Conservation (phyloP, 2,113 vertebrate species). For the Gopherus flavomarginatus region DNA sequence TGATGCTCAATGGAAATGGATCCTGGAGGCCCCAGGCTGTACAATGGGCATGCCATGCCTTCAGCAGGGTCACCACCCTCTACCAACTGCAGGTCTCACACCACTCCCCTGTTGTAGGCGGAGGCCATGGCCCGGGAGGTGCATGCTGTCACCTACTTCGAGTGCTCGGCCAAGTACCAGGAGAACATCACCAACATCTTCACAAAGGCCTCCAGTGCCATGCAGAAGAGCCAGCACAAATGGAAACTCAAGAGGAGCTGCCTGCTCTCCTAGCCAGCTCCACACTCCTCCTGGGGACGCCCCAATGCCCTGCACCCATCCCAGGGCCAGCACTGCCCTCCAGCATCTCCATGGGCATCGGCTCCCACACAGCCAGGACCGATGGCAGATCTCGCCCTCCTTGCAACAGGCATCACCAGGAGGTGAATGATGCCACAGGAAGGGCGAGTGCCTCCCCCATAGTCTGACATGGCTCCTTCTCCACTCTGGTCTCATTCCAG, state of each 20-base stretch:
- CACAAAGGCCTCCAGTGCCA: slow-evolving; percentile 32
- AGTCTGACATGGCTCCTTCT: background rate
- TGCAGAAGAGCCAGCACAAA: background rate
- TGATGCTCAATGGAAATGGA: background rate
- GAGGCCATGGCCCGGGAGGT: slow-evolving; percentile 74
- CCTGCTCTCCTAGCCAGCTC: background rate
- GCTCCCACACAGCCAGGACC: background rate
- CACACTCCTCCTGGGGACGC: background rate
- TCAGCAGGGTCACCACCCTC: background rate
- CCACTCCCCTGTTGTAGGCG: slow-evolving; percentile 34
- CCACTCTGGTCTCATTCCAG: too few relatives aligned
- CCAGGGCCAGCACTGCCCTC: too few relatives aligned
- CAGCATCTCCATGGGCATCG: background rate
- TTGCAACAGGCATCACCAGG: background rate
- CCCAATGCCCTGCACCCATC: background rate
- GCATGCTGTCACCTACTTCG: slow-evolving; percentile 71
- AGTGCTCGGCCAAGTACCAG: slow-evolving; percentile 78
- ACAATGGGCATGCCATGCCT: fast-evolving
- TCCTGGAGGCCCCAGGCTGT: background rate
- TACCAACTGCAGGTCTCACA: background rate
- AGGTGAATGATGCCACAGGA: background rate
- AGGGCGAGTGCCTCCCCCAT: background rate
- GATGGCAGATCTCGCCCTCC: background rate
- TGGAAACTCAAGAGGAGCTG: slow-evolving; percentile 19
- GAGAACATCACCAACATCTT: slow-evolving; percentile 77